These are phyloP conservation scores for Leptonema lineaticorne DNA, from an alignment of 1,140 invertebrate species.

Conservation along the genomic window DNA sequence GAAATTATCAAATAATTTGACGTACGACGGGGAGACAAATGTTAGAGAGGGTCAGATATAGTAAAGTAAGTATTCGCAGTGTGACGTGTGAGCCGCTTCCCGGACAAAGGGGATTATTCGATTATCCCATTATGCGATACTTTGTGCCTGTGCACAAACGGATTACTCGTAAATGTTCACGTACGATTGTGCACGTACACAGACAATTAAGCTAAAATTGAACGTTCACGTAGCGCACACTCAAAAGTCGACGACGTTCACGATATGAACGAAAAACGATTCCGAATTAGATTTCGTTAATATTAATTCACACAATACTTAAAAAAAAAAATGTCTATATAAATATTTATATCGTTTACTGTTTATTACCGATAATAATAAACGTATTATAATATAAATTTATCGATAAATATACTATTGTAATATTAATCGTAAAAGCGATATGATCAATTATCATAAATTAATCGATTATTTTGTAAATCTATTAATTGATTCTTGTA, in stretches of 20 bases:
- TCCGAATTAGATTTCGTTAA: no score
- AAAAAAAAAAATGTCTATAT: no score
- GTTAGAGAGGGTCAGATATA: conserved; percentile 7
- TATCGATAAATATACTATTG: no score
- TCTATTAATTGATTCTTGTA: no score
- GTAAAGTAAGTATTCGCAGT: conserved; percentile 35
- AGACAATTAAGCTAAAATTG: not conserved
- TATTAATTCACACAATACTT: no score
- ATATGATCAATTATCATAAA: no score
- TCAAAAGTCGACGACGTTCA: not conserved
- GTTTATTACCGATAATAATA: no score
- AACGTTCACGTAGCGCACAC: not conserved
- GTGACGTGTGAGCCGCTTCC: conserved; percentile 35
- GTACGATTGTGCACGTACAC: not conserved
- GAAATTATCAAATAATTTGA: conserved; percentile 43
- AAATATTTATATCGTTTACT: no score
- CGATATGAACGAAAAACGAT: not conserved
- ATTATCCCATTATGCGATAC: conserved; percentile 38
- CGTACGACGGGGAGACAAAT: conserved; percentile 18
- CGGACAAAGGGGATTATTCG: conserved; percentile 28
- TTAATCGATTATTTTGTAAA: no score
- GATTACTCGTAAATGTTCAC: not conserved
- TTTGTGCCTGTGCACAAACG: conserved; percentile 24
- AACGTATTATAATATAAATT: no score
- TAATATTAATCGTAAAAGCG: no score